Evolutionary conservation across 2,113 vertebrate species (phyloP).

Genomic region (Tautogolabrus adspersus): DNA sequence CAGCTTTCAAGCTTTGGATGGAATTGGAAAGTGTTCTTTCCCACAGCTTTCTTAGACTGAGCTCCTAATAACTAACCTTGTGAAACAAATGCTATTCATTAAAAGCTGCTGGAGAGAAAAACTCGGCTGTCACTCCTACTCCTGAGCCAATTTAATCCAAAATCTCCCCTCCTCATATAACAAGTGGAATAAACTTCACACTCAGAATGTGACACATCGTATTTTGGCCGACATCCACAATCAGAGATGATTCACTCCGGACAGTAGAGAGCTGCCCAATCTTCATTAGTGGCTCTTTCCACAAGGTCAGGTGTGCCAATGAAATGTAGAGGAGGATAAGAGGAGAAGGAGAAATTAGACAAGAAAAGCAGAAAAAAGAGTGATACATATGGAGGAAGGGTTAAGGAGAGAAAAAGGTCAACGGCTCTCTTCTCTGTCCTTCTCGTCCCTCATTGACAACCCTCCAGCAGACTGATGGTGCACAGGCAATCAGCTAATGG

Average conservation of each 20-base stretch:
- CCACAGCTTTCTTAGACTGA: neutral
- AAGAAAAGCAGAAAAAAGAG: neutral
- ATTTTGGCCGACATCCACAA: slow-evolving; percentile 58
- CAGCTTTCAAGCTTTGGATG: slow-evolving; percentile 1
- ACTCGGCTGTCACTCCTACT: slow-evolving; percentile 20
- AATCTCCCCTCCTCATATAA: slow-evolving; percentile 24
- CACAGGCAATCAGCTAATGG: slow-evolving; percentile 79
- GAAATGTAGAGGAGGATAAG: neutral
- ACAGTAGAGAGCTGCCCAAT: slow-evolving; percentile 44
- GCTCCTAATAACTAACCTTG: slow-evolving; percentile 38
- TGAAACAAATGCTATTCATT: slow-evolving; percentile 58
- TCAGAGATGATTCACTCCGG: slow-evolving; percentile 61
- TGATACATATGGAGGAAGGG: slow-evolving; percentile 22
- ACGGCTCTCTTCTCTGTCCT: slow-evolving; percentile 34
- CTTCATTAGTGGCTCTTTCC: slow-evolving; percentile 57
- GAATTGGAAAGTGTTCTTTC: neutral
- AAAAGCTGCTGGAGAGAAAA: slow-evolving; percentile 43
- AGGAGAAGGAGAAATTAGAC: neutral
- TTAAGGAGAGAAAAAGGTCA: slow-evolving; percentile 59
- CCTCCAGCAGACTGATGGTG: slow-evolving; percentile 35
- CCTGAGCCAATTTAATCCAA: slow-evolving; percentile 48
- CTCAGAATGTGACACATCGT: slow-evolving; percentile 30
- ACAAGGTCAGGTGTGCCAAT: slow-evolving; percentile 54
- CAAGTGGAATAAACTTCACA: slow-evolving; percentile 40
- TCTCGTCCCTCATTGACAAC: slow-evolving; percentile 38